phyloP scores from a whole-genome alignment of 2,113 vertebrate species.

The Ptyas mucosa region DNA sequence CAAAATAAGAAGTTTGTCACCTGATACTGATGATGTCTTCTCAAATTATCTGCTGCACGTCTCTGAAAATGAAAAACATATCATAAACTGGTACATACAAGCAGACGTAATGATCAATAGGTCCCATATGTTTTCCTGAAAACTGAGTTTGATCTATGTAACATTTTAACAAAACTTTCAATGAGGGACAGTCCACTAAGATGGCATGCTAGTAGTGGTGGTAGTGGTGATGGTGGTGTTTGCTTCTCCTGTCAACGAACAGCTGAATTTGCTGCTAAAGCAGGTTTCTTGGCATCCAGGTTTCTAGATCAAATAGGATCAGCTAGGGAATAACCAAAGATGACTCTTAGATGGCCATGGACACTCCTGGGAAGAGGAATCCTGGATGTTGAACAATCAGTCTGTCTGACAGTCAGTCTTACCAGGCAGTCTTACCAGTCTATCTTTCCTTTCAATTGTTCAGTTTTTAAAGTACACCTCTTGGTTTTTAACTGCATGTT shows the following conservation, averaged over 20 bases:
- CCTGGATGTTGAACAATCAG: too few relatives aligned
- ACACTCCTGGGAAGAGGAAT: too few relatives aligned
- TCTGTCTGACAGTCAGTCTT: too few relatives aligned
- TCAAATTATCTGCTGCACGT: slow-evolving; percentile 88
- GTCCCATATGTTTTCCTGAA: not conserved
- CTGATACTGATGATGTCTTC: slow-evolving; percentile 92
- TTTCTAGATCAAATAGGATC: not conserved
- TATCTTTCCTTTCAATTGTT: too few relatives aligned
- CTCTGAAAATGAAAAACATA: slow-evolving; percentile 68
- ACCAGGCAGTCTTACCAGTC: too few relatives aligned
- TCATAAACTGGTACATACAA: not conserved
- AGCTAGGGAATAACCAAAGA: not conserved
- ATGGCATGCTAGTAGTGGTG: not conserved
- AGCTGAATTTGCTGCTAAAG: not conserved
- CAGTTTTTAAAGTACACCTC: not conserved
- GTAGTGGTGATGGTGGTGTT: not conserved
- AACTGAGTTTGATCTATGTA: not conserved
- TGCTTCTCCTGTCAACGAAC: not conserved
- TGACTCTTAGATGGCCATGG: not conserved
- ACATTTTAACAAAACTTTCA: not conserved
- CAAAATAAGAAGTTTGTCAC: slow-evolving; percentile 59
- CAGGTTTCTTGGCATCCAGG: not conserved
- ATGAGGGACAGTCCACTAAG: not conserved
- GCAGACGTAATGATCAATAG: not conserved
- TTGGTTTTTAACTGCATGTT: not conserved